Evolutionary conservation across 2,888 invertebrate species (phyloP).

Genomic region (Biston betularia): DNA sequence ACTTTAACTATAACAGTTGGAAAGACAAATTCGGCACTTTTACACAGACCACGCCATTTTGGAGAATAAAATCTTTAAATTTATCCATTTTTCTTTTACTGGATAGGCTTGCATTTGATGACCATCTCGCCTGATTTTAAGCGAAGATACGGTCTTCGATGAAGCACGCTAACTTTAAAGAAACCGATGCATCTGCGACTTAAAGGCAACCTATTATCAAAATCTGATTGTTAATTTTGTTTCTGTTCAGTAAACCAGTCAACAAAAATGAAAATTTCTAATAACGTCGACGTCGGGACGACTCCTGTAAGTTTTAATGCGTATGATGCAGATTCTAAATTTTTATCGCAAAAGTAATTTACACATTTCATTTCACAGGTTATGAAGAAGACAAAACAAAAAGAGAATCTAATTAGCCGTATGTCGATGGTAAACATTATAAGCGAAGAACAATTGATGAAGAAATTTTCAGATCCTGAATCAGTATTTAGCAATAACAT

Average conservation of each 20-base stretch:
- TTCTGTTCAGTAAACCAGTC: constrained; percentile 12
- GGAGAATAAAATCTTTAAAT: too few species aligned
- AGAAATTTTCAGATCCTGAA: background rate
- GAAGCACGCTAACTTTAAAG: too few species aligned
- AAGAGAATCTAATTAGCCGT: background rate
- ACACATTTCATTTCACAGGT: background rate
- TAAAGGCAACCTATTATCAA: background rate
- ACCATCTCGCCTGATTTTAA: too few species aligned
- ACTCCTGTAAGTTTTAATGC: constrained; percentile 12
- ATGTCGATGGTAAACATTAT: background rate
- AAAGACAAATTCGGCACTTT: too few species aligned
- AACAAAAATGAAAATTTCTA: constrained; percentile 32
- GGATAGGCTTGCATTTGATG: too few species aligned
- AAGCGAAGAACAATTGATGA: background rate
- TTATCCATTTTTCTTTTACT: too few species aligned
- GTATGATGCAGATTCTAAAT: background rate
- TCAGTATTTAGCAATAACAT: background rate
- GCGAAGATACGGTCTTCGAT: too few species aligned
- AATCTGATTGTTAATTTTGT: background rate
- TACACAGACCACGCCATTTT: too few species aligned
- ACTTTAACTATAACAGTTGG: too few species aligned
- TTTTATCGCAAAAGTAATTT: background rate
- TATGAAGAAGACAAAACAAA: background rate
- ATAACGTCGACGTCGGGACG: constrained; percentile 13
- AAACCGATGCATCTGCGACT: too few species aligned